Conservation (phyloP, 2,113 vertebrate species). For the Albula glossodonta region DNA sequence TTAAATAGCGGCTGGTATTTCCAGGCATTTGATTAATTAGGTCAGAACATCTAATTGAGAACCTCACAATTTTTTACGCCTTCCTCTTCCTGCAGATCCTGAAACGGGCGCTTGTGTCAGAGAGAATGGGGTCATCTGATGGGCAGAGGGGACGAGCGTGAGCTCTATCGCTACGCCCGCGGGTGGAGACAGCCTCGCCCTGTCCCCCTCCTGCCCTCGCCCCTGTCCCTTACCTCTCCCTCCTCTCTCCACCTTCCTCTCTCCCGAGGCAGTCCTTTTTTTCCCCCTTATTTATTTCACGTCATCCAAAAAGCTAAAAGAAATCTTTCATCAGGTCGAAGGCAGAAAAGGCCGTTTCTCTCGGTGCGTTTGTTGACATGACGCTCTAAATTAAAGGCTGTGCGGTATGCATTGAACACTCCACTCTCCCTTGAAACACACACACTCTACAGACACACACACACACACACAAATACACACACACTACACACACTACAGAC, state of each 20-base stretch:
- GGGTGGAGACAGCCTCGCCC: background rate
- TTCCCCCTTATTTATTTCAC: background rate
- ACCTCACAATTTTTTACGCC: background rate
- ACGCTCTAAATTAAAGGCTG: constrained; percentile 10
- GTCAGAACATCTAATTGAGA: background rate
- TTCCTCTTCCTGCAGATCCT: background rate
- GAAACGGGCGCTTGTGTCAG: background rate
- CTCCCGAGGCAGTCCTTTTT: background rate
- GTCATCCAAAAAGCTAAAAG: background rate
- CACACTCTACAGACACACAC: too few species aligned
- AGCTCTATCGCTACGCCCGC: background rate
- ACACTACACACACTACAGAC: too few species aligned
- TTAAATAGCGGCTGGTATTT: constrained; percentile 46
- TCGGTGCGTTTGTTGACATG: constrained; percentile 22
- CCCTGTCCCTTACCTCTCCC: background rate
- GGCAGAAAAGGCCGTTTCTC: constrained; percentile 18
- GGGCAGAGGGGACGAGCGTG: too few species aligned
- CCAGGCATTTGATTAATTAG: background rate
- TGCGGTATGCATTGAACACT: background rate
- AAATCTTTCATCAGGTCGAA: background rate
- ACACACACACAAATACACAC: too few species aligned
- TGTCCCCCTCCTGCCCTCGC: background rate
- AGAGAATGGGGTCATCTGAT: background rate
- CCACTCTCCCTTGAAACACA: background rate
- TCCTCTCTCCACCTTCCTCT: too few species aligned